A percentile compares a stretch with the other conserved stretches of the same genome.
Conservation (phyloP, 2,797 vertebrate species). For the Bovichtus diacanthus region DNA sequence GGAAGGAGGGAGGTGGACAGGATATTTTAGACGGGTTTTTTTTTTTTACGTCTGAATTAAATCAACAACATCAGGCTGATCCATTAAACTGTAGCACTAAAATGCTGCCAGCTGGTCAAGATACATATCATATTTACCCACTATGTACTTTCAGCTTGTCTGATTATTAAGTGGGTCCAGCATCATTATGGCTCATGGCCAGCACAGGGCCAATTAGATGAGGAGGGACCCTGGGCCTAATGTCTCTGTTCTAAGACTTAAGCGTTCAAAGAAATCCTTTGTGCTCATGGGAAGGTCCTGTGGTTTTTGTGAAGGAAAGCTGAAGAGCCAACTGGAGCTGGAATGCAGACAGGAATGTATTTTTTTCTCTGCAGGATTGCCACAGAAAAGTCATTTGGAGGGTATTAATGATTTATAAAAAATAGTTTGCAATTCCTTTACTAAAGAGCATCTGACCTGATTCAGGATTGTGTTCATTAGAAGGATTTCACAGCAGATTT, state of each 20-base stretch:
- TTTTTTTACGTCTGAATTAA: slow-evolving; percentile 13
- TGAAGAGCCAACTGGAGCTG: not conserved
- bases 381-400: not conserved
- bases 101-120: slow-evolving; percentile 1
- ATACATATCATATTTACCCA: not conserved
- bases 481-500: not conserved
- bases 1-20: slow-evolving; percentile 20
- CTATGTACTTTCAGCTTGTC: slow-evolving; percentile 1
- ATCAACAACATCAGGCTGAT: slow-evolving; percentile 15
- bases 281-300: slow-evolving; percentile 46
- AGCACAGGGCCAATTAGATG: slow-evolving; percentile 29
- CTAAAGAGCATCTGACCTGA: not conserved
- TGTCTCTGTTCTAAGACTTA: slow-evolving; percentile 23
- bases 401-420: not conserved
- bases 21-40: slow-evolving; percentile 24
- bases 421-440: not conserved
- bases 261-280: slow-evolving; percentile 44
- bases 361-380: not conserved
- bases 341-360: slow-evolving; percentile 27
- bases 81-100: not conserved
- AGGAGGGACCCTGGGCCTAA: not conserved
- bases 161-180: slow-evolving; percentile 20
- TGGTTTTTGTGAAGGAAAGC: slow-evolving; percentile 33
- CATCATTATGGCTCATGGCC: slow-evolving; percentile 1
- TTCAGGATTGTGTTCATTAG: not conserved